Evolutionary conservation across 1,140 invertebrate species (phyloP).

Genomic region (Drosophila novamexicana): DNA sequence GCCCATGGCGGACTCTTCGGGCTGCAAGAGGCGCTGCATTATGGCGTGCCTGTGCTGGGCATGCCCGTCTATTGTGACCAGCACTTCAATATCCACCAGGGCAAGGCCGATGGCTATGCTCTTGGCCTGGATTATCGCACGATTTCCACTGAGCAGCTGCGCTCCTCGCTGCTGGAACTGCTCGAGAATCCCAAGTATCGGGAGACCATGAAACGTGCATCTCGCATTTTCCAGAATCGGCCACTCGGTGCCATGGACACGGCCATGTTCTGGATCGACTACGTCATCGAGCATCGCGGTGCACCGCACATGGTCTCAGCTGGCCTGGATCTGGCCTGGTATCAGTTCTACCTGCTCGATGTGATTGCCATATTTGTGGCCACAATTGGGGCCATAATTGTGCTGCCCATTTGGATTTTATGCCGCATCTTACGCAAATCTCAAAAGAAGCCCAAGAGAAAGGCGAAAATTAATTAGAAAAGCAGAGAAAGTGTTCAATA

Average conservation of each 20-base stretch:
- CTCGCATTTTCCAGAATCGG: constrained; percentile 85
- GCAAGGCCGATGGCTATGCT: constrained; percentile 59
- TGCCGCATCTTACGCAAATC: constrained; percentile 23
- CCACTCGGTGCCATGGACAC: constrained; percentile 85
- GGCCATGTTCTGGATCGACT: constrained; percentile 87
- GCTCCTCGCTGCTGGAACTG: constrained; percentile 81
- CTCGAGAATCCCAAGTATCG: constrained; percentile 84
- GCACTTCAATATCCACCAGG: constrained; percentile 67
- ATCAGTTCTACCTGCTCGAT: constrained; percentile 87
- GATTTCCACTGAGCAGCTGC: constrained; percentile 75
- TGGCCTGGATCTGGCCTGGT: constrained; percentile 86
- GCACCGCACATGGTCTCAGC: constrained; percentile 86
- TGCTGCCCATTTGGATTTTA: constrained; percentile 35
- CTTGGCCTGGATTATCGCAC: constrained; percentile 50
- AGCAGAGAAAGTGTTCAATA: background rate
- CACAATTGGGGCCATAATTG: constrained; percentile 1
- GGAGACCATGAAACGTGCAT: constrained; percentile 81
- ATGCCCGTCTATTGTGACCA: constrained; percentile 87
- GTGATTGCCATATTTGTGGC: constrained; percentile 64
- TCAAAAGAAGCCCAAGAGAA: constrained; percentile 45
- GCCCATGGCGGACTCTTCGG: constrained; percentile 87
- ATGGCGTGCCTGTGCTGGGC: constrained; percentile 87
- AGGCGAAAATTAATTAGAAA: background rate
- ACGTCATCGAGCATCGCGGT: constrained; percentile 86
- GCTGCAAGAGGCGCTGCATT: constrained; percentile 86